These are phyloP conservation scores for Eupithecia inturbata DNA, from an alignment of 2,888 invertebrate species.

Conservation along the genomic window DNA sequence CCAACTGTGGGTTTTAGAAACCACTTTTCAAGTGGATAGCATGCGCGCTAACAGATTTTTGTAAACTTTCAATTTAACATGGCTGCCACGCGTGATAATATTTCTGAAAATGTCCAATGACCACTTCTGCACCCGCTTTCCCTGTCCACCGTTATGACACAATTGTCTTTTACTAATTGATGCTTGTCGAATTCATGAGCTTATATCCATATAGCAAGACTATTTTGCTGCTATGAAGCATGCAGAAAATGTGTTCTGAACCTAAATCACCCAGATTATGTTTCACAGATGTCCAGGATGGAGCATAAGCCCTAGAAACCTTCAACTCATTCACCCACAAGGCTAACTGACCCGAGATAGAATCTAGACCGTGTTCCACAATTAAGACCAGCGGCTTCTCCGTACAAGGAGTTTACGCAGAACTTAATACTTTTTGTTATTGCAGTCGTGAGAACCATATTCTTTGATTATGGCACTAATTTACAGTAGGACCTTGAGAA, in stretches of 20 bases:
- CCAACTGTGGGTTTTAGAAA: neutral
- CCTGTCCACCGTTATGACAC: too few species aligned
- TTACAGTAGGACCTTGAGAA: constrained; percentile 40
- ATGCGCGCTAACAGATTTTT: too few species aligned
- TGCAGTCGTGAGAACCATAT: constrained; percentile 45
- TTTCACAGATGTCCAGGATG: constrained; percentile 1
- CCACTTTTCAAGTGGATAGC: neutral
- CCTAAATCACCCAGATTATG: neutral
- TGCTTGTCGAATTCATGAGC: too few species aligned
- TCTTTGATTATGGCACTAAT: constrained; percentile 41
- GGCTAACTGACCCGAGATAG: constrained; percentile 38
- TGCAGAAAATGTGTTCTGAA: neutral
- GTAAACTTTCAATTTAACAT: too few species aligned
- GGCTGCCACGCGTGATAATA: too few species aligned
- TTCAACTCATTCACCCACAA: constrained; percentile 21
- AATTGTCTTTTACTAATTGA: too few species aligned
- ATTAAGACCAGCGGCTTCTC: constrained; percentile 53
- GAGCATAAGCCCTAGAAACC: constrained; percentile 22
- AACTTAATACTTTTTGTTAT: constrained; percentile 44
- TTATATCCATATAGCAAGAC: too few species aligned
- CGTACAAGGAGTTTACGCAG: constrained; percentile 63
- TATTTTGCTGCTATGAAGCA: too few species aligned
- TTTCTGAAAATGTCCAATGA: too few species aligned
- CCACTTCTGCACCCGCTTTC: too few species aligned
- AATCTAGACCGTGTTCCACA: constrained; percentile 48